Evolutionary conservation across 1,140 invertebrate species (phyloP).

Genomic region (Lucilia sericata): DNA sequence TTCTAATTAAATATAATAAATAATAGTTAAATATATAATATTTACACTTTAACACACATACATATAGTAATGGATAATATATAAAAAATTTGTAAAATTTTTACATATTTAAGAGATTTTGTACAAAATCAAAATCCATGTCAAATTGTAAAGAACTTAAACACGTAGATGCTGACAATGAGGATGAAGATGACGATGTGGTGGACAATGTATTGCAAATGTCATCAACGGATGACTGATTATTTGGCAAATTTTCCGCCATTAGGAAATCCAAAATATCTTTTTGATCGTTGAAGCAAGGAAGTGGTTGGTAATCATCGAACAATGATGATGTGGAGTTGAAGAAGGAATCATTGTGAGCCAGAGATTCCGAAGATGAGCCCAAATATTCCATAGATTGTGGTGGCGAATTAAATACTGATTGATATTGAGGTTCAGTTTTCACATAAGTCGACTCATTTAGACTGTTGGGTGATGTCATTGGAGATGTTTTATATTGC

Average conservation of each 20-base stretch:
- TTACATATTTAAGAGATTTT: conserved; percentile 34
- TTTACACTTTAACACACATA: neutral
- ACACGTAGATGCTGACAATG: neutral
- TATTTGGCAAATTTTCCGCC: neutral
- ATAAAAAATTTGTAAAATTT: neutral
- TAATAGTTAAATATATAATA: neutral
- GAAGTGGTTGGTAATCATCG: conserved; percentile 4
- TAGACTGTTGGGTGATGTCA: neutral
- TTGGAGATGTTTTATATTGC: neutral
- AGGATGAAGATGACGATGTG: neutral
- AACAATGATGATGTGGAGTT: neutral
- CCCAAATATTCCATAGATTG: conserved; percentile 10
- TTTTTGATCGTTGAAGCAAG: neutral
- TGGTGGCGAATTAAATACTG: neutral
- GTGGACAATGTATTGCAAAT: neutral
- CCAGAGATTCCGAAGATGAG: neutral
- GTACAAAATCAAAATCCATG: conserved; percentile 38
- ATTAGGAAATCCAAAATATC: conserved; percentile 27
- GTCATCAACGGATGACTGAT: neutral
- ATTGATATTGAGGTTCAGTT: neutral
- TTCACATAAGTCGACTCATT: conserved; percentile 16
- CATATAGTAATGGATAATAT: neutral
- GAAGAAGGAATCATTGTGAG: neutral
- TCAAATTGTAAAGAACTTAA: conserved; percentile 16
- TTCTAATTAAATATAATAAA: neutral